Evolutionary conservation across 1,140 invertebrate genomes (phyloP), one percentile per base, ranked within the genome.

Genomic region (Ceratosolen fusciceps): DNA sequence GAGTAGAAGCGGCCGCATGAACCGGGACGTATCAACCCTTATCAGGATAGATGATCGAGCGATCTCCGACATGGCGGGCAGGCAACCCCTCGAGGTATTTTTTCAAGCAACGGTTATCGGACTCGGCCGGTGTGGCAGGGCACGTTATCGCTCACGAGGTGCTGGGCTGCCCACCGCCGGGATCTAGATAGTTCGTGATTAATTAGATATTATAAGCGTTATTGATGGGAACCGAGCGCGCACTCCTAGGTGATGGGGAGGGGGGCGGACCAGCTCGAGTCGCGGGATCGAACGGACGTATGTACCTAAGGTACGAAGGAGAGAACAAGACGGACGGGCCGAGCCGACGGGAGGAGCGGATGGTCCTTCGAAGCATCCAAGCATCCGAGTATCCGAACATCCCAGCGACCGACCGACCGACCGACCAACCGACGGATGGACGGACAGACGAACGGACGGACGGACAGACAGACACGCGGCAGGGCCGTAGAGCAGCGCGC

Each of bases 181-280:
- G 85, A 88, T 90, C 89, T 87, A 90, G 88, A 90, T 90, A 89
- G 89, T 89, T 86, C 83, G 83, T 90, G 89, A 90, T 90, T 90
- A 90, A 90, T 90, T 90, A 88, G 87, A 89, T 88, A 88, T 89
- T 89, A 88, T 87, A 86, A 87, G 85, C 83, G 80, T 89, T 89
- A 89, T 89, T 89, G 88, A 90, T 89, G 88, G 88, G 85, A 87
- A 65, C 37, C 19, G 24, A 58, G 29, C 7, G 39, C 31, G 37
- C 4, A 26, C 1, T 39, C 21, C 62, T 2, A 0, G 16, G n/a
- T 21, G 47, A 26, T 21, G 21, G n/a, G 1, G 16, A 26, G 19
- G 26, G 52, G 54, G 21, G 31, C 31, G 54, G 54, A n/a, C 49
- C 0, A 16, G 31, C 49, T 14, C 8, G 68, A 16, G 19, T 8